Evolutionary conservation across 1,140 invertebrate genomes (phyloP), one percentile per base, ranked within the genome.

Genomic region (Drosophila ogumai): DNA sequence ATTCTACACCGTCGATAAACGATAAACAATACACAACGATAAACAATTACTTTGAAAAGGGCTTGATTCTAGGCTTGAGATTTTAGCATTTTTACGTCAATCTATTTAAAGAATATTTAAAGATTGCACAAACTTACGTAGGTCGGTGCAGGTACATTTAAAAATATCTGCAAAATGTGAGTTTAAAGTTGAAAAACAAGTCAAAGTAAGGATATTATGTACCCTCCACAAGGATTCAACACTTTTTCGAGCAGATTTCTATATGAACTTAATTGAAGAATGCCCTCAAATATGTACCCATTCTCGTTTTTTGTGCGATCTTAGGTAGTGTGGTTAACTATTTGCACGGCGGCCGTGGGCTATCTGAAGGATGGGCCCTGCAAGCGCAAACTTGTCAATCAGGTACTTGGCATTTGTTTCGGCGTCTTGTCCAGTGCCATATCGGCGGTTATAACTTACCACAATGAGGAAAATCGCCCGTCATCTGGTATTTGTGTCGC

Each of bases 401-500:
- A 95, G 84, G 95, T 97, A 5, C 97, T 96, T 54, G 94, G 98
- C 60, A 96, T 97, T 94, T 98, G 97, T 93, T 99, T 98, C 93
- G 96, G 96, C 79, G 94, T 99, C 75, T 94, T 98, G 52, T 97
- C 97, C 46, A 95, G 97, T 52, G 96, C 97, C 34, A 95, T 99
- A 55, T 98, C 97, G 8, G 95, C 97, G 41, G 97, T 98, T 75
- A 96, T 99, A 67, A 97, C 95, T 22, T 99, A 98, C 93, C 97
- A 99, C 93, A 97, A 98, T 92, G 93, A 94, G 47, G 95, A 97
- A 90, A 97, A 98, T 93, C 95, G 94, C 74, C 97, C 98, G 31
- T 94, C 93, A 32, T 94, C 93, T 61, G 98, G 98, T 36, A 99
- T 99, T 85, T 99, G 99, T 94, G 99, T 99, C 19, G 99, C 99